Conservation (phyloP, 2,888 invertebrate genomes). For the Chrysolina americana region DNA sequence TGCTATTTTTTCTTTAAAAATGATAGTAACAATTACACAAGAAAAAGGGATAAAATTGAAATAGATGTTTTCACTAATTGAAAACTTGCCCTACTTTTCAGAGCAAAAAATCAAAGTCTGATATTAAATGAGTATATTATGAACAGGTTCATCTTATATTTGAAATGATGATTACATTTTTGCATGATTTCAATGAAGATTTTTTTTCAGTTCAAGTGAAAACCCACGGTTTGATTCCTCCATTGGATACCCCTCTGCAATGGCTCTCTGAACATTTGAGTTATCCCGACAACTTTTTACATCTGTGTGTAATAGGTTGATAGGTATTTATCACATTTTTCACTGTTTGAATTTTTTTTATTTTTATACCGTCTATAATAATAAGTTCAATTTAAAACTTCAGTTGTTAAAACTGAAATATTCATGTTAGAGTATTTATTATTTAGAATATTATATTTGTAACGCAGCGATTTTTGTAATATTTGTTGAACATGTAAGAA, state of each 20-base stretch:
- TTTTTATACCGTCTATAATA: slow-evolving; percentile 10
- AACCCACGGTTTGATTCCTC: slow-evolving; percentile 92
- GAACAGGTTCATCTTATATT: background rate
- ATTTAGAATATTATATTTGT: background rate
- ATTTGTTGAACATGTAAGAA: background rate
- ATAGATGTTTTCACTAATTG: no score
- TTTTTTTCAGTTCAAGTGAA: slow-evolving; percentile 79
- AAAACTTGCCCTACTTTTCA: no score
- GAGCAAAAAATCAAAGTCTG: no score
- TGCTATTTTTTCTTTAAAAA: no score
- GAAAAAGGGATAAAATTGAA: no score
- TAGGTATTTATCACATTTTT: background rate
- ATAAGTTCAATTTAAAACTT: background rate
- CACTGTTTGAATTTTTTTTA: background rate
- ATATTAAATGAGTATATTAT: no score
- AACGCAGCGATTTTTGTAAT: background rate
- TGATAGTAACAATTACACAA: no score
- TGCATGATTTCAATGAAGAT: slow-evolving; percentile 34
- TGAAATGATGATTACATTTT: background rate
- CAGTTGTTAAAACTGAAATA: background rate
- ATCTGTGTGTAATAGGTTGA: slow-evolving; percentile 76
- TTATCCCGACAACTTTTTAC: slow-evolving; percentile 98
- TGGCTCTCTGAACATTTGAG: slow-evolving; percentile 99
- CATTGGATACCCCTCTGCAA: slow-evolving; percentile 90
- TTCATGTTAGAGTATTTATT: background rate